Base-by-base conservation (phyloP, 2,888 invertebrate species). In the Eupithecia subfuscata region DNA sequence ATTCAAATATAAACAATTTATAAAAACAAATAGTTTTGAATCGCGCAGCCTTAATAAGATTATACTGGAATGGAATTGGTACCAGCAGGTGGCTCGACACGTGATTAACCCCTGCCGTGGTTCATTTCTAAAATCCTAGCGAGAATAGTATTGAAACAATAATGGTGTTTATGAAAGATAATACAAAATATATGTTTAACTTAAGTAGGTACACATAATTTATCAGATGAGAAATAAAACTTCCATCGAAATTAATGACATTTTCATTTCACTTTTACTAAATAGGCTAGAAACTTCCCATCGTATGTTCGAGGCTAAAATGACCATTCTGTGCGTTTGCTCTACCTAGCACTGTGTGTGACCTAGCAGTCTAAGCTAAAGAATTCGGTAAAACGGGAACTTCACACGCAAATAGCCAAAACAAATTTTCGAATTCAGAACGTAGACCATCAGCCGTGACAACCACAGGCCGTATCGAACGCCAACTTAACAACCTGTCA, bases 391-490 rank as follows among this genome's bases (percentile, higher is more conserved):
- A 60, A 77, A 76, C 64, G 70, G 75, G 73, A 78, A 67, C 18
- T 37, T 67, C 40, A 79, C 79, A 76, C 75, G 77, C 75, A 83
- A 83, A 82, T 81, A 82, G 81, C 81, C 83, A 84, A 84, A 86
- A 84, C 84, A 85, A 87, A 86, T 85, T 85, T 83, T 80, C 81
- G 80, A 83, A 79, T 79, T 82, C 56, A 77, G 79, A 84, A 81
- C 79, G 83, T 84, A 82, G 82, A 83, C 84, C 84, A 86, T 88
- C 84, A 81, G 81, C 84, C 88, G 86, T 89, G 89, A 88, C 88
- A 86, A 88, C 89, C 90, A 83, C 90, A 89, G 80, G 80, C 89
- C 89, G 89, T 91, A 89, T 87, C 89, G 84, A 89, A 89, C 86
- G 88, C 86, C 84, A 84, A 84, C 88, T 88, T 88, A 88, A 89